Evolutionary conservation across 2,113 vertebrate genomes (phyloP).

Genomic region (Thunnus thynnus): DNA sequence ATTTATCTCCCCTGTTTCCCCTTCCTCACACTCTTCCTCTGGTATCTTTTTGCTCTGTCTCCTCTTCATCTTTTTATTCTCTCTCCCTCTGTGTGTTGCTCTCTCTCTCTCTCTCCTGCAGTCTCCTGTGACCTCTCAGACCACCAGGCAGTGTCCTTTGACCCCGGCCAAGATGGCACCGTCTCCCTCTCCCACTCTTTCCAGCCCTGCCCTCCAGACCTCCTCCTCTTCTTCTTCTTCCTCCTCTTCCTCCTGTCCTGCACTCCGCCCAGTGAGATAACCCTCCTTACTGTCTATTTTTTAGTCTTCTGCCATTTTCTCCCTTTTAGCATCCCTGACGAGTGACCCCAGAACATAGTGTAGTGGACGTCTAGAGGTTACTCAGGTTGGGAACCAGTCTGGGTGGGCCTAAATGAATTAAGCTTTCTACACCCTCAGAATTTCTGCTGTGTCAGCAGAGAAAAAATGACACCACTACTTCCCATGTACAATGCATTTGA

Average conservation of each 20-base stretch:
- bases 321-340: background rate
- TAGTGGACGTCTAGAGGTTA: background rate
- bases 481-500: no score
- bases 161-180: conserved; percentile 86
- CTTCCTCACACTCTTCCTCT: conserved; percentile 2
- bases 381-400: background rate
- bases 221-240: conserved; percentile 74
- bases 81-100: conserved; percentile 34
- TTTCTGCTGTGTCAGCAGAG: background rate
- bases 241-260: conserved; percentile 71
- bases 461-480: background rate
- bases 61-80: conserved; percentile 2
- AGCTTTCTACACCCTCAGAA: background rate
- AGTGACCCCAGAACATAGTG: background rate
- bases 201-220: conserved; percentile 81
- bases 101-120: conserved; percentile 71
- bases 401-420: background rate
- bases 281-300: conserved; percentile 27
- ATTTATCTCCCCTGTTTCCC: background rate
- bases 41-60: conserved; percentile 36
- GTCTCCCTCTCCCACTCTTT: conserved; percentile 72
- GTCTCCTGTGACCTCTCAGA: conserved; percentile 82
- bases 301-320: conserved; percentile 30
- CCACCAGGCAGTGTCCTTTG: conserved; percentile 80
- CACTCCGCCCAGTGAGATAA: conserved; percentile 80